Percentiles rank a stretch among this genome's conserved stretches.
Evolutionary conservation across 2,113 vertebrate genomes (phyloP).

Genomic region (Accipiter virgatus): DNA sequence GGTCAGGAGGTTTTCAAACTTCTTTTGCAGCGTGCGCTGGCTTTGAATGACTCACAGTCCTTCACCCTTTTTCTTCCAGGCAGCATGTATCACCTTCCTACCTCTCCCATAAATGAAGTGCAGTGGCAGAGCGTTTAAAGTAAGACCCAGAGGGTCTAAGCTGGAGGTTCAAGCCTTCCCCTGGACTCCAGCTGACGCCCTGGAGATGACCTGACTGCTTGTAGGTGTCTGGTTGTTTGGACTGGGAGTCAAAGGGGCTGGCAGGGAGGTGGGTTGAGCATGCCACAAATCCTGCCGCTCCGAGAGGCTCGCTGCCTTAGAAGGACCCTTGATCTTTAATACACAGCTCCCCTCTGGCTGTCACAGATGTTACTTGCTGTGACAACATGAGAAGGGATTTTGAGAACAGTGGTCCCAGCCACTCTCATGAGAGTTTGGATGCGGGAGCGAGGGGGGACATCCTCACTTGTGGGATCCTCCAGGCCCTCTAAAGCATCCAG

Average conservation of each 20-base stretch:
- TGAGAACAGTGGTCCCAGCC: neutral
- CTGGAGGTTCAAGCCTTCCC: neutral
- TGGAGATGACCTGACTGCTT: neutral
- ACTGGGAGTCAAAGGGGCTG: neutral
- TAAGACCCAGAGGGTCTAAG: neutral
- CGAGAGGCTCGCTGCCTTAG: neutral
- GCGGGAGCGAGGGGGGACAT: neutral
- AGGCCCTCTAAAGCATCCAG: neutral
- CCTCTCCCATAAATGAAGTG: neutral
- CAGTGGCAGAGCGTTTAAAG: neutral
- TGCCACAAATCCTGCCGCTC: neutral
- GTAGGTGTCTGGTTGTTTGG: neutral
- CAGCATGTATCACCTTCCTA: neutral
- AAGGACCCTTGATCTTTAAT: neutral
- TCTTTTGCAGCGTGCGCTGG: neutral
- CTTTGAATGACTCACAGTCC: neutral
- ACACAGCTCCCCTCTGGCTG: neutral
- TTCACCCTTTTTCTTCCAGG: neutral
- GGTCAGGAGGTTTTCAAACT: constrained; percentile 22
- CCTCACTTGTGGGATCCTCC: neutral
- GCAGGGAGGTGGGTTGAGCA: neutral
- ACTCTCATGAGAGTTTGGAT: neutral
- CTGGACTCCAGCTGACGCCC: neutral
- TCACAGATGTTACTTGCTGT: neutral
- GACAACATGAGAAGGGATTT: neutral